Base-by-base conservation (phyloP, 2,113 vertebrate species). In the Perognathus longimembris region DNA sequence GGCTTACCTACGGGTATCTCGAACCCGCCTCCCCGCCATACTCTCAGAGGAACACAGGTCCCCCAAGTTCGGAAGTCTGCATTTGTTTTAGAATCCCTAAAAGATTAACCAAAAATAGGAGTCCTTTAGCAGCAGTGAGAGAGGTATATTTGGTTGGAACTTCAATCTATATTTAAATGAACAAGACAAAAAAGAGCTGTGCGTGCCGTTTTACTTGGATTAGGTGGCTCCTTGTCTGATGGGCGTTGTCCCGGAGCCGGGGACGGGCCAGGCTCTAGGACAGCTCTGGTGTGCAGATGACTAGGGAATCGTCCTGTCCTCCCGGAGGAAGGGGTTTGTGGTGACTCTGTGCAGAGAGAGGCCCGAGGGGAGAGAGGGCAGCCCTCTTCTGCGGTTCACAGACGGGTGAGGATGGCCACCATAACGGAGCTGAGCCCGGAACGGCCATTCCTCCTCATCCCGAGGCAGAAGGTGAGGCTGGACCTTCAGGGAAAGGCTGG, bases 151-250 rank as follows among this genome's bases (percentile, higher is more conserved):
- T 82, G 66, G 14, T 32, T 34, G 74, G 50, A 75, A 30, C 36
- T 93, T 88, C 45, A 84, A 10, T 75, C 30, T 30, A n/a, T 63
- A 26, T 67, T 84, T 73, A 40, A 81, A 70, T 45, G 85, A 95
- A 24, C 4, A 50, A 61, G 32, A 7, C 3, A 38, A n/a, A 57
- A n/a, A 57, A 34, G 54, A 26, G 63, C 36, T 76, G 7, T 61
- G 12, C 36, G 28, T 38, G 38, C 66, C 90, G n/a, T n/a, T 85
- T 85, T 34, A 81, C 87, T 80, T 88, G 76, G 42, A 50, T 8
- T n/a, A 8, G 45, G 4, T 32, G 54, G 61, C 45, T 85, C 38
- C 57, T 83, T 30, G n/a, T 64, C 91, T 66, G 64, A 85, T 75
- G 78, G 70, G 3, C 40, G 8, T 30, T 36, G 15, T 26, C 66